A percentile compares a stretch with the other conserved stretches of the same genome.
phyloP scores from a whole-genome alignment of 1,140 invertebrate species.

The Apis cerana region DNA sequence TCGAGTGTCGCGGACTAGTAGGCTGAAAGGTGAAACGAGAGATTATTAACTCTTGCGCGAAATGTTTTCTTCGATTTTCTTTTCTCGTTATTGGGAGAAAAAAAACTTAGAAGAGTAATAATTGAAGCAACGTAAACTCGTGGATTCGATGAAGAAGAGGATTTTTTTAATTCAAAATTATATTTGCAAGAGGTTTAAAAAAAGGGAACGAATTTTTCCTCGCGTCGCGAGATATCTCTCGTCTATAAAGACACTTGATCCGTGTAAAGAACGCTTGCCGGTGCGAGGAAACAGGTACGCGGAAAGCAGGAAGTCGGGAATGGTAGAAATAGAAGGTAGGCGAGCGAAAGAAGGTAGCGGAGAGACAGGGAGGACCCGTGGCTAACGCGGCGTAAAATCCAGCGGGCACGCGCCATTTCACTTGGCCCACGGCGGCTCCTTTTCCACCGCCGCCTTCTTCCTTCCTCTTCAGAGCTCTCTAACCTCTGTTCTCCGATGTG shows the following conservation, averaged over 20 bases:
- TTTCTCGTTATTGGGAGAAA: no score
- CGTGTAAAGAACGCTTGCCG: no score
- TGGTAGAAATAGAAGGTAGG: background rate
- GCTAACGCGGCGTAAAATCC: constrained; percentile 71
- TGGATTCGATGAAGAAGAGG: no score
- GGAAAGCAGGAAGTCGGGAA: constrained; percentile 27
- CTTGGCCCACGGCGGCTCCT: constrained; percentile 68
- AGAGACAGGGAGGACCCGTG: constrained; percentile 61
- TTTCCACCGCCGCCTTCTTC: constrained; percentile 49
- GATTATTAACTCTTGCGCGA: background rate
- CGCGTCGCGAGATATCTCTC: background rate
- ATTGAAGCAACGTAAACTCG: no score
- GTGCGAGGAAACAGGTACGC: background rate
- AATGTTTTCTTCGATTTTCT: no score
- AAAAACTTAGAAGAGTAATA: no score
- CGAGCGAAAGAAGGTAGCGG: constrained; percentile 47
- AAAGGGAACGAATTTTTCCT: no score
- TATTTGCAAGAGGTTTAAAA: no score
- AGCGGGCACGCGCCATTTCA: constrained; percentile 72
- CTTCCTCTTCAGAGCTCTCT: constrained; percentile 21
- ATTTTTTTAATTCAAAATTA: no score
- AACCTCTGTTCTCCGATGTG: constrained; percentile 30
- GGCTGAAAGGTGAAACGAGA: background rate
- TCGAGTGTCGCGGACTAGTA: background rate
- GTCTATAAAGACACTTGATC: no score